These are phyloP conservation scores for Caenorhabditis sinica DNA, from an alignment of 2,888 invertebrate genomes.

Conservation along the genomic window DNA sequence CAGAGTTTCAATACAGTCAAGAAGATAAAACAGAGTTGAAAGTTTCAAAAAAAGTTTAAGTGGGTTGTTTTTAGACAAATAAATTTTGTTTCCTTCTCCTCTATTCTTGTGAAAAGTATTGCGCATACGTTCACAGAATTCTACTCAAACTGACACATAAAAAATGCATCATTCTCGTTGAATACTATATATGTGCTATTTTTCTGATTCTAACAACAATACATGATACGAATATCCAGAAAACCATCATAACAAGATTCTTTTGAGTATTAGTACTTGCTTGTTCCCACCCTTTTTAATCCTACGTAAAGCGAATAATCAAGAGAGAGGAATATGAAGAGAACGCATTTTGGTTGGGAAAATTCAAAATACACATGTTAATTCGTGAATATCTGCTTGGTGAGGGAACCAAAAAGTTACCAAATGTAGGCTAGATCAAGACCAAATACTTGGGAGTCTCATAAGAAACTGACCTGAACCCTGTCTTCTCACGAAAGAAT, in stretches of 20 bases:
- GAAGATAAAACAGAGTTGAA: too few relatives aligned
- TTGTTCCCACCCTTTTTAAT: conserved; percentile 29
- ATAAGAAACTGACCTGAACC: conserved; percentile 50
- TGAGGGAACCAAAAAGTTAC: too few relatives aligned
- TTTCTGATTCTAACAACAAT: conserved; percentile 11
- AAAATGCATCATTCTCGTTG: neutral
- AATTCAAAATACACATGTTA: too few relatives aligned
- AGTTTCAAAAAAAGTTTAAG: too few relatives aligned
- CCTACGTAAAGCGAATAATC: conserved; percentile 12
- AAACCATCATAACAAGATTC: neutral
- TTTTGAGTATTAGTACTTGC: conserved; percentile 24
- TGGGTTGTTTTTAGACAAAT: too few relatives aligned
- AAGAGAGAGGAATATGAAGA: neutral
- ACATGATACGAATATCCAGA: conserved; percentile 4
- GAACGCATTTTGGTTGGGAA: neutral
- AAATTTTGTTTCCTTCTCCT: too few relatives aligned
- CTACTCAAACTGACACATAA: too few relatives aligned
- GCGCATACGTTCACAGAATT: too few relatives aligned
- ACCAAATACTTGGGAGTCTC: neutral
- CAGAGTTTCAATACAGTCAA: too few relatives aligned
- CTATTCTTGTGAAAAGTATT: too few relatives aligned
- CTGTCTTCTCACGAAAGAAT: conserved; percentile 65
- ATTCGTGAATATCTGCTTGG: too few relatives aligned
- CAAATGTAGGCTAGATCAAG: too few relatives aligned
- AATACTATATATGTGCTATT: neutral